Evolutionary conservation across 2,113 vertebrate genomes (phyloP), one percentile per base, ranked within the genome.

Genomic region (Corydoras maculifer): DNA sequence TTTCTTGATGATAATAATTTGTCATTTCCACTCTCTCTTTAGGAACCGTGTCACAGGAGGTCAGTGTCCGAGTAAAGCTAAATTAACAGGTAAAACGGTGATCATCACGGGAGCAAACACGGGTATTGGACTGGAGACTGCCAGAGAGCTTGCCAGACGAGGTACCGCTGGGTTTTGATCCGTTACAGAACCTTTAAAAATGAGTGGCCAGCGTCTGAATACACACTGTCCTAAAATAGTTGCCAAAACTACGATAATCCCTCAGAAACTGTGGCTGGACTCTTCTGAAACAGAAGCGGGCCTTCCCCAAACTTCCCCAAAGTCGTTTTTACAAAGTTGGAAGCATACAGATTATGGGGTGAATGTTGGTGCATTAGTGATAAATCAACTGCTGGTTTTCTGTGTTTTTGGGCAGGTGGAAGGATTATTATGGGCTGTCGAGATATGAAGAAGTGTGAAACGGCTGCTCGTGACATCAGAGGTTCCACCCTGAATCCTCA

Each of bases 61-160:
- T 11, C 71, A 62, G 4, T 93, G 91, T 70, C 85, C 88, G 6
- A 93, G 91, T 83, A 91, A 90, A 75, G 90, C 87, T 29, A 88
- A 73, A 58, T 88, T 94, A 25, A 74, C 76, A 1, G 92, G 91
- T 53, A 93, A 92, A 84, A 94, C 93, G 0, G 92, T 92, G 57
- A 85, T 94, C 0, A 85, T 94, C 68, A 94, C 93, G 0, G 93
- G 93, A 1, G 93, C 93, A 60, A 94, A 94, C 79, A 90, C 89
- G 0, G 92, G 93, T 49, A 93, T 94, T 0, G 93, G 93, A 49
- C 93, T 92, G 70, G 90, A 87, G 73, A 93, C 92, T 0, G 92
- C 92, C 8, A 51, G 76, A 62, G 92, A 93, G 32, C 86, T 94
- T 79, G 93, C 92, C 57, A 84, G 12, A 51, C 90, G 88, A 86